These are phyloP conservation scores for Atta colombica DNA, from an alignment of 1,140 invertebrate species.

Conservation along the genomic window DNA sequence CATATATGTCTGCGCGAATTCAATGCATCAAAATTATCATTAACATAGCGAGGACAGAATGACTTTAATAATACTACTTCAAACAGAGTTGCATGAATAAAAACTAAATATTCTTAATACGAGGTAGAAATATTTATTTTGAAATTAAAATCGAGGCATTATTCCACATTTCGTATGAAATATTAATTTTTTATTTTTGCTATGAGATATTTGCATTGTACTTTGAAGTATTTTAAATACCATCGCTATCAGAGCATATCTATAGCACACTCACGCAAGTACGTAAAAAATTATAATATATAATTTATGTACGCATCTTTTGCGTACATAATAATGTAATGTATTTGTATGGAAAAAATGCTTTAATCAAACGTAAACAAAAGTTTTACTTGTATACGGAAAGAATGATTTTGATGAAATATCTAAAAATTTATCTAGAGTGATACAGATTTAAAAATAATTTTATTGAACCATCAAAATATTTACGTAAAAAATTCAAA, in stretches of 20 bases:
- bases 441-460: too few relatives aligned
- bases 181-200: background rate
- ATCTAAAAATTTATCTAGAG: too few relatives aligned
- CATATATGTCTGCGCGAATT: background rate
- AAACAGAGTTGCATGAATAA: slow-evolving; percentile 5
- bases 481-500: too few relatives aligned
- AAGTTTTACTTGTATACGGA: background rate
- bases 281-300: background rate
- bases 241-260: background rate
- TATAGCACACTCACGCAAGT: background rate
- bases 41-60: slow-evolving; percentile 12
- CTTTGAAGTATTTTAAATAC: background rate
- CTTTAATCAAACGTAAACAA: background rate
- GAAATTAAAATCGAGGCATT: background rate
- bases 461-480: too few relatives aligned
- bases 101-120: slow-evolving; percentile 1
- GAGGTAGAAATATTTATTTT: background rate
- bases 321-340: too few relatives aligned
- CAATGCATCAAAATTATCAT: slow-evolving; percentile 6
- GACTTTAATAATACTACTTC: slow-evolving; percentile 25
- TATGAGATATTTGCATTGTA: background rate
- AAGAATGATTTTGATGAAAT: too few relatives aligned
- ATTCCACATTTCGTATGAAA: background rate
- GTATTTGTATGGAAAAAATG: background rate
- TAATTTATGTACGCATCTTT: background rate